Percentiles rank a stretch among this genome's conserved stretches.
Evolutionary conservation across 2,888 invertebrate genomes (phyloP).

Genomic region (Boloria selene): DNA sequence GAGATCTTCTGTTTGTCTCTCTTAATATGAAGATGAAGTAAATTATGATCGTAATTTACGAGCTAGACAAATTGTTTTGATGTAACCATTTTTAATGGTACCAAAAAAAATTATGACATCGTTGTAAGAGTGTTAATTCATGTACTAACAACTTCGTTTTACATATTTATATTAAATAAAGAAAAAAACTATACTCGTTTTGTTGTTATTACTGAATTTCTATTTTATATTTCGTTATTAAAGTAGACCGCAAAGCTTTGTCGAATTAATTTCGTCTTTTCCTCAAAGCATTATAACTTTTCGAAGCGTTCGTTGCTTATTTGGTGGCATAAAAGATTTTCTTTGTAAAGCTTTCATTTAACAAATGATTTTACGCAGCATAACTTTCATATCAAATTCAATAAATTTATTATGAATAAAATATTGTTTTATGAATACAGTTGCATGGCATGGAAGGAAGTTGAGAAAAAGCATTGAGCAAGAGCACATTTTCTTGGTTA

Average conservation of each 20-base stretch:
- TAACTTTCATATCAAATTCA: slow-evolving; percentile 8
- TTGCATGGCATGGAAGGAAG: too few relatives aligned
- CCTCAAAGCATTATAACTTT: slow-evolving; percentile 30
- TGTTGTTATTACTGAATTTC: slow-evolving; percentile 12
- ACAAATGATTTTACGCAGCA: slow-evolving; percentile 17
- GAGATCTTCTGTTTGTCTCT: background rate
- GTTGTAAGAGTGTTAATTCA: background rate
- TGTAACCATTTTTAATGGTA: slow-evolving; percentile 6
- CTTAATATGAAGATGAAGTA: slow-evolving; percentile 7
- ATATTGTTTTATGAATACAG: background rate
- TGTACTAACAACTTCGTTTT: background rate
- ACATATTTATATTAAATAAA: background rate
- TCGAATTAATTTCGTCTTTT: slow-evolving; percentile 25
- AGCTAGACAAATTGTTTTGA: slow-evolving; percentile 4
- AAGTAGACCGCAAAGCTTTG: slow-evolving; percentile 25
- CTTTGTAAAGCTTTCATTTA: slow-evolving; percentile 18
- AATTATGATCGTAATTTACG: slow-evolving; percentile 13
- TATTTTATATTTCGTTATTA: slow-evolving; percentile 25
- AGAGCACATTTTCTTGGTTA: background rate
- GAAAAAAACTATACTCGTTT: background rate
- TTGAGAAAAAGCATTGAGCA: background rate
- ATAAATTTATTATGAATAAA: slow-evolving; percentile 4
- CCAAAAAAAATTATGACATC: background rate
- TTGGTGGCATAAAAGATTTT: slow-evolving; percentile 8
- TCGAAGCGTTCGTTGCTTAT: slow-evolving; percentile 14